Base-by-base conservation (phyloP, 2,113 vertebrate species). In the Mesoclemmys tuberculata region DNA sequence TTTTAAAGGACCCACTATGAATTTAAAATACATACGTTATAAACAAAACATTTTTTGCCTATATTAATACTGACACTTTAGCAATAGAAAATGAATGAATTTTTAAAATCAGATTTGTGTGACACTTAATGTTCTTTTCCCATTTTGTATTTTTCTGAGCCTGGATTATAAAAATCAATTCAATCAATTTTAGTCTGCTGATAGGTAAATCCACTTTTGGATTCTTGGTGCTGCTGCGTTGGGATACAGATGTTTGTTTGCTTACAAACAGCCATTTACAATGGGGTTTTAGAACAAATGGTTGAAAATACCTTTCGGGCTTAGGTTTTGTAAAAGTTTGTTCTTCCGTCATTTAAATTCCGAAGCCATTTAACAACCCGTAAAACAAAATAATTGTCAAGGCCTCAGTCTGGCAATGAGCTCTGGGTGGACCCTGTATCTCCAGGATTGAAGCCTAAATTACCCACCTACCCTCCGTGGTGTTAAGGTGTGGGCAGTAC, bases 1-100 rank as follows among this genome's bases (percentile, higher is more conserved):
- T 90, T 86, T 93, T 29, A 78, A 74, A 38, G 4, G 26, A 19
- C 82, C 46, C 85, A 56, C 52, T 52, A 89, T 83, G 74, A 79
- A 41, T 93, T 92, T 58, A 41, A 79, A 55, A 56, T 91, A 74
- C 55, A 11, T 64, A 64, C 12, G 41, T n/a, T 46, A 51, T 78
- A 91, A 95, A 89, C 14, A 78, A 80, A 95, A 94, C 24, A 51
- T 78, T 82, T 48, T n/a, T 80, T 55, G 27, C 58, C n/a, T 88
- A 46, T 35, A 22, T 94, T 46, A 90, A 89, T 80, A 84, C 38
- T 0, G 24, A 77, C 22, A 41, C 41, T 38, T 77, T 77, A 46
- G 41, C 6, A 77, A 24, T 46, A 46, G 26, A 77, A 46, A 14
- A 12, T 44, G 38, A 41, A 41, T 77, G 22, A 41, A 14, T 77